Conservation (phyloP, 2,888 invertebrate species). For the Temnothorax unifasciatus region DNA sequence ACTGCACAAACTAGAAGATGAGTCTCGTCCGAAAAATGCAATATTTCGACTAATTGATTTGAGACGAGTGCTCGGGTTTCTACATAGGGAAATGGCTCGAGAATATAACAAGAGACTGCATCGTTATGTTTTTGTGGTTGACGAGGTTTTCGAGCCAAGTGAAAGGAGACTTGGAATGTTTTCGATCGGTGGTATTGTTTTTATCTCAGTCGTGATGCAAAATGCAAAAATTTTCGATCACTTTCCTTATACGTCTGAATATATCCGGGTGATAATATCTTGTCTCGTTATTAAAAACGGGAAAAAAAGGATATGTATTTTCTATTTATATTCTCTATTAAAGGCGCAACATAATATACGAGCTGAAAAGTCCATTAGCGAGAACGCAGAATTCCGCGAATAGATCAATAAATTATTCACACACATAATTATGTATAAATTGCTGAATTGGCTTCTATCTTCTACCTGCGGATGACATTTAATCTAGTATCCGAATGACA, state of each 20-base stretch:
- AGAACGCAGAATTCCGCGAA: background rate
- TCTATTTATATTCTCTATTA: background rate
- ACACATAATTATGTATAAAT: background rate
- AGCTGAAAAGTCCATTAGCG: background rate
- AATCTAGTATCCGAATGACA: slow-evolving; percentile 22
- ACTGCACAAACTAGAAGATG: background rate
- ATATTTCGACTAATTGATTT: slow-evolving; percentile 59
- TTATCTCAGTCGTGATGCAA: background rate
- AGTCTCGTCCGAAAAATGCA: slow-evolving; percentile 50
- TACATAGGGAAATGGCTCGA: background rate
- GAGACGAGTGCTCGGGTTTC: background rate
- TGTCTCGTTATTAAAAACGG: background rate
- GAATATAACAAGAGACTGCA: slow-evolving; percentile 11
- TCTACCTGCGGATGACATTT: slow-evolving; percentile 16
- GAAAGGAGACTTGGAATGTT: background rate
- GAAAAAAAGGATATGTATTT: background rate
- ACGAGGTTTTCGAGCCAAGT: background rate
- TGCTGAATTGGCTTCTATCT: background rate
- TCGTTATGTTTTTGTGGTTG: slow-evolving; percentile 28
- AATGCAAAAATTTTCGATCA: background rate
- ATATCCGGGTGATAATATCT: background rate
- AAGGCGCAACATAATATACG: background rate
- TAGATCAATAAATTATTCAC: background rate
- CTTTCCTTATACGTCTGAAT: background rate
- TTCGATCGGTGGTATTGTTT: background rate